Evolutionary conservation across 2,113 vertebrate genomes (phyloP).

Genomic region (Epinephelus cyanopodus): DNA sequence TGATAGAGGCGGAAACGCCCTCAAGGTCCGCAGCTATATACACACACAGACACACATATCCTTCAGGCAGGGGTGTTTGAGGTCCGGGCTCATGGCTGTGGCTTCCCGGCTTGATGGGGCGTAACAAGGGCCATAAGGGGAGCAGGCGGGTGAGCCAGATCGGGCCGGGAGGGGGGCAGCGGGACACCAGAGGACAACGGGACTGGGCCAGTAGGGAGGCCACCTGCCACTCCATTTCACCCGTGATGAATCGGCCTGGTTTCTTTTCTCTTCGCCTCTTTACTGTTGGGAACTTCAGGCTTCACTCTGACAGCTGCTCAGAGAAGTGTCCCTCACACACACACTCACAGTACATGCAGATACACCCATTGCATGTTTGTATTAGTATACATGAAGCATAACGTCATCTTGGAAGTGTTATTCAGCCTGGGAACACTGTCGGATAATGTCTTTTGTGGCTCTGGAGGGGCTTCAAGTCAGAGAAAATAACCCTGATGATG

Average conservation of each 20-base stretch:
- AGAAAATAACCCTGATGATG: not conserved
- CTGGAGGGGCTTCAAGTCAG: not conserved
- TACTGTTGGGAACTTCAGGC: not conserved
- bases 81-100: slow-evolving; percentile 25
- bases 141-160: slow-evolving; percentile 48
- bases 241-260: slow-evolving; percentile 53
- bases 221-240: slow-evolving; percentile 63
- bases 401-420: too few species aligned
- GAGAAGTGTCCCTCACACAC: not conserved
- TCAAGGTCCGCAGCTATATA: slow-evolving; percentile 55
- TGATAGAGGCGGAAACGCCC: slow-evolving; percentile 66
- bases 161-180: slow-evolving; percentile 34
- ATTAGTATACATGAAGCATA: not conserved
- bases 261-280: not conserved
- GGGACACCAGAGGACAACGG: slow-evolving; percentile 57
- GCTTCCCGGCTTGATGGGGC: slow-evolving; percentile 36
- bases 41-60: slow-evolving; percentile 37
- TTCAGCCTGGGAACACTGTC: not conserved
- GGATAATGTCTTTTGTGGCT: not conserved
- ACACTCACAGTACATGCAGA: not conserved
- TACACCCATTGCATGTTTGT: not conserved
- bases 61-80: slow-evolving; percentile 41
- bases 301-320: slow-evolving; percentile 5
- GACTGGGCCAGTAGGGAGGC: slow-evolving; percentile 43
- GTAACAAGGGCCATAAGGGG: slow-evolving; percentile 33